Percentiles rank a stretch among this genome's conserved stretches.
Evolutionary conservation across 2,888 invertebrate species (phyloP).

Genomic region (Chaitophorus viminalis): DNA sequence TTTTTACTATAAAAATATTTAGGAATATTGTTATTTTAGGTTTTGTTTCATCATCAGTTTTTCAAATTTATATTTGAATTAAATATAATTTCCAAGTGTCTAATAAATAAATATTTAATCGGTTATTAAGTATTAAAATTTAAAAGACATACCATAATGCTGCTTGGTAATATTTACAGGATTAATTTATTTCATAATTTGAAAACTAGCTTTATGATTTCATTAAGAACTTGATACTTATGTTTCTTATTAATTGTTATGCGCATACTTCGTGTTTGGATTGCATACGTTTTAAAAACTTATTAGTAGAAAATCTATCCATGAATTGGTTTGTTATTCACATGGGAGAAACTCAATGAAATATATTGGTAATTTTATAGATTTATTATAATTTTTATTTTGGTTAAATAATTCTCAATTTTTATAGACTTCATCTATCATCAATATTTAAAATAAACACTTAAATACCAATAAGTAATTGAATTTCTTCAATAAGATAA

Average conservation of each 20-base stretch:
- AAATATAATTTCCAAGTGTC: not conserved
- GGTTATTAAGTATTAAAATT: not conserved
- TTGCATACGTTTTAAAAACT: conserved; percentile 43
- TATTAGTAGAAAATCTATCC: not conserved
- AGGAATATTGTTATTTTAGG: not conserved
- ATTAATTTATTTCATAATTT: not conserved
- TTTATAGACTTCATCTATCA: too few species aligned
- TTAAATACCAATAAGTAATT: not conserved
- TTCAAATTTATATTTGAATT: not conserved
- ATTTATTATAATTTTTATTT: too few species aligned
- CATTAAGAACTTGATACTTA: conserved; percentile 3
- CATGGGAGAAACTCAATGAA: conserved; percentile 14
- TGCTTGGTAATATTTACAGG: not conserved
- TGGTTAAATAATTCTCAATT: too few species aligned
- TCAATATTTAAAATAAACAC: not conserved
- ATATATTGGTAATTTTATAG: conserved; percentile 26
- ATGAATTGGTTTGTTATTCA: conserved; percentile 17
- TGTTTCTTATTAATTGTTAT: conserved; percentile 52
- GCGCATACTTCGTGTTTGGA: conserved; percentile 61
- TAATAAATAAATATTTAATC: not conserved
- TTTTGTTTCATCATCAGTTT: not conserved
- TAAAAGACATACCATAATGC: not conserved
- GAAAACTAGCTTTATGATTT: not conserved
- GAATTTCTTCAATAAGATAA: conserved; percentile 13
- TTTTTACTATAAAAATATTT: not conserved